Percentiles rank a stretch among this genome's conserved stretches.
Conservation (phyloP, 2,797 vertebrate genomes). For the Rhinoraja longicauda region DNA sequence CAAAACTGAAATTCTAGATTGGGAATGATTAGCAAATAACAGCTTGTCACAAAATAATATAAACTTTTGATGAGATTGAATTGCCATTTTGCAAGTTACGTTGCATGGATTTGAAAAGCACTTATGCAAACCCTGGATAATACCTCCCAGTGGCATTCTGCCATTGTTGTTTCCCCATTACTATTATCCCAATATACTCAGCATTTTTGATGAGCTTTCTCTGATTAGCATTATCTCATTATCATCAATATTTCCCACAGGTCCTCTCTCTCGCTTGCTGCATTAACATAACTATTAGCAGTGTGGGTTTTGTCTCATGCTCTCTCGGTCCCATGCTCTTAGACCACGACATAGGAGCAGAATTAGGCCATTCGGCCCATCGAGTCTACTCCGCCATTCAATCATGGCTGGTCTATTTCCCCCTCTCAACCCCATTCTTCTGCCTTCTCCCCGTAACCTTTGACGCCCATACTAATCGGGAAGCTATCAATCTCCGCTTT, state of each 20-base stretch:
- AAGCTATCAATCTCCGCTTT: no score
- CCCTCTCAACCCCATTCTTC: no score
- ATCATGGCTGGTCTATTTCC: no score
- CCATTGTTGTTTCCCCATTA: slow-evolving; percentile 16
- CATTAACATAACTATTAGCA: not conserved
- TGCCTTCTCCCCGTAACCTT: no score
- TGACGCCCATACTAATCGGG: no score
- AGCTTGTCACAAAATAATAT: slow-evolving; percentile 23
- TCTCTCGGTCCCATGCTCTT: not conserved
- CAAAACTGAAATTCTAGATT: not conserved
- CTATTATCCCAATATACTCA: slow-evolving; percentile 4
- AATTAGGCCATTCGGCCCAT: no score
- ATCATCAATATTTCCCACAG: slow-evolving; percentile 7
- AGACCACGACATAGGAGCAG: no score
- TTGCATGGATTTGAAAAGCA: not conserved
- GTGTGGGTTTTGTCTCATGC: not conserved
- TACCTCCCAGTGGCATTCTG: not conserved
- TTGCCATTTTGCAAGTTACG: not conserved
- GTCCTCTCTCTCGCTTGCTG: not conserved
- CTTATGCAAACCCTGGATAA: not conserved
- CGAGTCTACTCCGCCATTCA: no score
- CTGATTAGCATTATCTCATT: slow-evolving; percentile 32
- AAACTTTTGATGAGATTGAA: not conserved
- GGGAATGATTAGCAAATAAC: slow-evolving; percentile 1
- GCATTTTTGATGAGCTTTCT: slow-evolving; percentile 28